Conservation (phyloP, 2,888 invertebrate genomes). For the Ichneumoninae sp. region DNA sequence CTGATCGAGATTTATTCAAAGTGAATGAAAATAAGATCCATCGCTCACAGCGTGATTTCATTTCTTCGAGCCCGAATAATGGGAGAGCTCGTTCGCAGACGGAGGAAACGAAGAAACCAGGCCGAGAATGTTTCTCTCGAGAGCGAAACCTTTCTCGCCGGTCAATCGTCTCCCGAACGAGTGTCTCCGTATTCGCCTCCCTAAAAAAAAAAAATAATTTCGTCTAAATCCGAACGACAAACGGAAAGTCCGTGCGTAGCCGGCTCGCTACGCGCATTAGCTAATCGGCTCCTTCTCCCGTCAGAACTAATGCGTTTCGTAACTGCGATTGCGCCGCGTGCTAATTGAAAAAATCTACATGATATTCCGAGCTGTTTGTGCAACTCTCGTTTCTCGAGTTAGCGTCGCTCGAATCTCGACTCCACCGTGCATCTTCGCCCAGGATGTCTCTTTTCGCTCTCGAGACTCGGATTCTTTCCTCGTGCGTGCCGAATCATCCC, state of each 20-base stretch:
- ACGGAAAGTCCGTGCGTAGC: conserved; percentile 35
- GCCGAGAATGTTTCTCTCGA: neutral
- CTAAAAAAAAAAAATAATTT: neutral
- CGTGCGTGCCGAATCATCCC: neutral
- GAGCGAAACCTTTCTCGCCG: conserved; percentile 39
- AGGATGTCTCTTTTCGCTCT: neutral
- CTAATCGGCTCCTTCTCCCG: neutral
- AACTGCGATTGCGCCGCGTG: conserved; percentile 17
- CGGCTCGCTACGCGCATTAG: conserved; percentile 29
- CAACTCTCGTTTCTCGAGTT: conserved; percentile 4
- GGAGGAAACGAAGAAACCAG: conserved; percentile 7
- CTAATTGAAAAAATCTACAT: conserved; percentile 62
- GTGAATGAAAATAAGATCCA: neutral
- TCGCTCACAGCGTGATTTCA: neutral
- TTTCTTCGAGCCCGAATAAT: neutral
- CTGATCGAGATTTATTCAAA: neutral
- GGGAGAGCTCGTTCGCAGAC: neutral
- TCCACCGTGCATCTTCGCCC: neutral
- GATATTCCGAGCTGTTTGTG: conserved; percentile 10
- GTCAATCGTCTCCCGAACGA: conserved; percentile 70
- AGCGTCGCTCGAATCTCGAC: neutral
- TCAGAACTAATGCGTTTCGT: conserved; percentile 39
- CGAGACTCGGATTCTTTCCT: neutral
- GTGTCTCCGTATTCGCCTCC: conserved; percentile 35
- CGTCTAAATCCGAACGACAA: conserved; percentile 68